Evolutionary conservation across 1,140 invertebrate genomes (phyloP).

Genomic region (Drosophila tani): DNA sequence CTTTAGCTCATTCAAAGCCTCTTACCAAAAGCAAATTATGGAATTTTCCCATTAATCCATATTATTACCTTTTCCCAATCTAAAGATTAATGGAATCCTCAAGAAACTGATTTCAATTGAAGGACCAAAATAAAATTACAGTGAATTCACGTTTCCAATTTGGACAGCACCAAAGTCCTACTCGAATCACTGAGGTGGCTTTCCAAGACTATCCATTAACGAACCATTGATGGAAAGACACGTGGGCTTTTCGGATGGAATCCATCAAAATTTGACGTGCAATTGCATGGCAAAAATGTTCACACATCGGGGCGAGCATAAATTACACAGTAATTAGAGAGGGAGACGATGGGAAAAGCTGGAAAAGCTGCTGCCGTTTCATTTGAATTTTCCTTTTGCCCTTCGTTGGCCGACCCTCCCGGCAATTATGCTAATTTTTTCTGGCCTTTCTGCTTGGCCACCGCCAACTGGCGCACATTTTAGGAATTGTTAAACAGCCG

Average conservation of each 20-base stretch:
- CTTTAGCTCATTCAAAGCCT: neutral
- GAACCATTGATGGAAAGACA: constrained; percentile 25
- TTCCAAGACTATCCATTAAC: constrained; percentile 1
- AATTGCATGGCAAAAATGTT: constrained; percentile 41
- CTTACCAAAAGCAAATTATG: neutral
- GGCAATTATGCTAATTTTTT: constrained; percentile 74
- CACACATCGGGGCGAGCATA: constrained; percentile 31
- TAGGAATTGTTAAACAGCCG: constrained; percentile 63
- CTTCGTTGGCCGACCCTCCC: neutral
- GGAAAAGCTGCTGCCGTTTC: neutral
- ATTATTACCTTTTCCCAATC: too few species aligned
- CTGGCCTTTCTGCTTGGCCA: constrained; percentile 28
- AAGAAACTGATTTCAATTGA: neutral
- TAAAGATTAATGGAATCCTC: neutral
- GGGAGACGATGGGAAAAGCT: constrained; percentile 3
- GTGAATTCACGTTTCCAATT: neutral
- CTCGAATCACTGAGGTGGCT: neutral
- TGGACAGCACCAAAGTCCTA: too few species aligned
- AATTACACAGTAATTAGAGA: constrained; percentile 56
- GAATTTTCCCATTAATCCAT: too few species aligned
- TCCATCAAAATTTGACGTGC: constrained; percentile 60
- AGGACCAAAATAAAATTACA: neutral
- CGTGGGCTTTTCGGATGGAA: constrained; percentile 9
- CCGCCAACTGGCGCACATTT: constrained; percentile 67
- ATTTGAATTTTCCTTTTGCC: constrained; percentile 55